Base-by-base conservation (phyloP, 2,113 vertebrate genomes). In the Phrynosoma blainvillii region DNA sequence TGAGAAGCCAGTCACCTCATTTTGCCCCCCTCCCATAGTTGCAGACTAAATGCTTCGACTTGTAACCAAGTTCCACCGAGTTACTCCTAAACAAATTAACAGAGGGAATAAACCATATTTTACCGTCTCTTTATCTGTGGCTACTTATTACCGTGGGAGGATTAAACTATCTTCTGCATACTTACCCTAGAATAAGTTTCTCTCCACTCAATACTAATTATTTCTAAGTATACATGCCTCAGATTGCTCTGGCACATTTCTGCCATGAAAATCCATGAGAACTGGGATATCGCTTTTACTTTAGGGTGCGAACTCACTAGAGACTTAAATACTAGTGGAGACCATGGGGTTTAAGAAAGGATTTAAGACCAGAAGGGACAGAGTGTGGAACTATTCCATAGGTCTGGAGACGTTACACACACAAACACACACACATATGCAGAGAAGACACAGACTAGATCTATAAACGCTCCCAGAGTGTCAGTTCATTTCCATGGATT, bases 401-500 rank as follows among this genome's bases (percentile, higher is more conserved):
- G 27, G 20, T 0, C 16, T 13, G 4, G 11, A 30, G 10, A 11
- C 40, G 9, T 9, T 30, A 74, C 73, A 74, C 13, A 36, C 73
- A 74, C 73, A 74, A 30, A 75, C 73, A 75, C 36, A 75, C 32
- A 75, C 73, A 21, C 18, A 75, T 14, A 75, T 30, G 25, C 74
- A 52, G 30, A 14, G 30, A 16, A 18, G 54, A 12, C 23, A 30
- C 32, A 47, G 62, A 42, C 47, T 12, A 62, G 54, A 76, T 7
- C 36, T 11, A 77, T 7, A 65, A 2, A 30, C n/a, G 20, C 36
- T 21, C 70, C 73, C 40, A 5, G 42, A 82, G 66, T 76, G 90
- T 75, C 40, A 3, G 42, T 79, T 88, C 84, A 81, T 93, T 91
- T 92, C 16, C 82, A 68, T 73, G 54, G 74, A 62, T 91, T 94